Evolutionary conservation across 2,888 invertebrate species (phyloP).

Genomic region (Meandrusa payeni): DNA sequence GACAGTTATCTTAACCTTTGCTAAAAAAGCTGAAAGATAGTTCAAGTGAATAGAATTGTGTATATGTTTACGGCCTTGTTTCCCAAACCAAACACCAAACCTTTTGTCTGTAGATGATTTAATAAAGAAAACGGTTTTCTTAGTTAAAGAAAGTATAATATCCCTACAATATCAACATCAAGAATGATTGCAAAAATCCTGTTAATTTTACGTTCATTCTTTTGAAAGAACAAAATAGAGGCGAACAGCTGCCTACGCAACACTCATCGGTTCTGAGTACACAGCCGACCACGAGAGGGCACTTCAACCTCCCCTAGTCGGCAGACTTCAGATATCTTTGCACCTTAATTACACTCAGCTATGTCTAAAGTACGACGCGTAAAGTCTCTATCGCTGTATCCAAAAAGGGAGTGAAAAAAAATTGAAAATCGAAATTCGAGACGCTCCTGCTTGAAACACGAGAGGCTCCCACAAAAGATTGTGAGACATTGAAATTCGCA

Average conservation of each 20-base stretch:
- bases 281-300: constrained; percentile 64
- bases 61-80: too few species aligned
- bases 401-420: constrained; percentile 52
- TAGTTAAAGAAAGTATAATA: too few species aligned
- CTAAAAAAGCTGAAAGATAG: too few species aligned
- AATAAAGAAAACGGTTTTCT: too few species aligned
- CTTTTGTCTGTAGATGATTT: too few species aligned
- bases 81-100: too few species aligned
- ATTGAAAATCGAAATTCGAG: constrained; percentile 50
- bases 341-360: constrained; percentile 76
- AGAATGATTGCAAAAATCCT: constrained; percentile 41
- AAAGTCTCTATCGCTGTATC: constrained; percentile 52
- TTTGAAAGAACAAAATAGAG: constrained; percentile 62
- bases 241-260: constrained; percentile 64
- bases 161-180: background rate
- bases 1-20: too few species aligned
- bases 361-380: constrained; percentile 65
- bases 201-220: constrained; percentile 70
- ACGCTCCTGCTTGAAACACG: constrained; percentile 44
- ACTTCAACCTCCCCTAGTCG: constrained; percentile 58
- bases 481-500: constrained; percentile 44
- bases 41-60: too few species aligned
- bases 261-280: constrained; percentile 69
- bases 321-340: constrained; percentile 76
- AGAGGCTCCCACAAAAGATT: constrained; percentile 48